These are phyloP conservation scores for Hyppa rectilinea DNA, from an alignment of 2,888 invertebrate species.

Conservation along the genomic window DNA sequence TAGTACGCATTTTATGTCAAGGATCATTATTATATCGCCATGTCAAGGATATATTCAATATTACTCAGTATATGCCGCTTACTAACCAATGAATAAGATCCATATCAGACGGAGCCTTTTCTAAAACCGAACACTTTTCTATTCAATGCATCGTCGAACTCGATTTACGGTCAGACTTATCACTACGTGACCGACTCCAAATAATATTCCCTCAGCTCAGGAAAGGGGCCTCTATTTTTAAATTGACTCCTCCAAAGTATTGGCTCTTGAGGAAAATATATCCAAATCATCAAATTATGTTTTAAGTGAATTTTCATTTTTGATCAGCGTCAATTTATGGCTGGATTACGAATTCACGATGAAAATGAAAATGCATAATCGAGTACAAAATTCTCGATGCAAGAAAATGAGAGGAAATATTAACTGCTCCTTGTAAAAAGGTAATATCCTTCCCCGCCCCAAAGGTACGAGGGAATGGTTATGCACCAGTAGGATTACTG, in stretches of 20 bases:
- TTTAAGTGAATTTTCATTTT: slow-evolving; percentile 36
- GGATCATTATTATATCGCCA: slow-evolving; percentile 43
- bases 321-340: slow-evolving; percentile 23
- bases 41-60: slow-evolving; percentile 39
- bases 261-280: slow-evolving; percentile 20
- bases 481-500: slow-evolving; percentile 35
- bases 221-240: slow-evolving; percentile 28
- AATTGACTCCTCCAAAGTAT: slow-evolving; percentile 20
- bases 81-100: slow-evolving; percentile 32
- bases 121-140: slow-evolving; percentile 35
- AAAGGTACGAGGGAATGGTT: slow-evolving; percentile 25
- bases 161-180: slow-evolving; percentile 44
- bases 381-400: background rate
- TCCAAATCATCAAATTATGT: slow-evolving; percentile 13
- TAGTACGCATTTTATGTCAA: slow-evolving; percentile 50
- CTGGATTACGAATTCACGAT: slow-evolving; percentile 18
- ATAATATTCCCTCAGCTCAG: slow-evolving; percentile 10
- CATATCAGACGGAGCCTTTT: slow-evolving; percentile 16
- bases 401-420: slow-evolving; percentile 28
- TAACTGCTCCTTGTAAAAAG: slow-evolving; percentile 33
- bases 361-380: slow-evolving; percentile 17
- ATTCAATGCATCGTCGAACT: slow-evolving; percentile 52
- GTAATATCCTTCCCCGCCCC: slow-evolving; percentile 13
- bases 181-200: slow-evolving; percentile 37
- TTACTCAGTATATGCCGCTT: background rate